Evolutionary conservation across 2,113 vertebrate genomes (phyloP).

Genomic region (Terrapene triunguis): DNA sequence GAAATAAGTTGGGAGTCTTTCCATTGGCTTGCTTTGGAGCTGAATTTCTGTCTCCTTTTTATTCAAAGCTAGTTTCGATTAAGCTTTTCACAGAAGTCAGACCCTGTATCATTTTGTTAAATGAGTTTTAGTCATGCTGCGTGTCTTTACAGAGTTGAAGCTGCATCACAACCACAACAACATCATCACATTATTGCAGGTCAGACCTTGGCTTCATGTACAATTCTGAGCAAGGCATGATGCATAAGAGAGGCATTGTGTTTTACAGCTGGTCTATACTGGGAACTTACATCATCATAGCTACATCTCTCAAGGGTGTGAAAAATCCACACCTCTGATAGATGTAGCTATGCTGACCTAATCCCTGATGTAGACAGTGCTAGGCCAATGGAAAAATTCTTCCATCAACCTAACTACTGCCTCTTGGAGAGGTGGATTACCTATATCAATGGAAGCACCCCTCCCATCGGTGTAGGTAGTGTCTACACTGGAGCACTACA

Average conservation of each 20-base stretch:
- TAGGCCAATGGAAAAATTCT: neutral
- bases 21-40: neutral
- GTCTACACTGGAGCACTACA: neutral
- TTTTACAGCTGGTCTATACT: neutral
- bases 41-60: neutral
- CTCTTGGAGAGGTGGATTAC: neutral
- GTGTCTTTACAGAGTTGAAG: neutral
- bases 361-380: neutral
- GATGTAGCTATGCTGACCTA: neutral
- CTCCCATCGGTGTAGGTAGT: neutral
- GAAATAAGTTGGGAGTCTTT: neutral
- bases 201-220: neutral
- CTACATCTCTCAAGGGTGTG: neutral
- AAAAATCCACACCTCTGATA: neutral
- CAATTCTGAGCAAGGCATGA: neutral
- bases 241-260: neutral
- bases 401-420: neutral
- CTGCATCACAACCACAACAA: neutral
- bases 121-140: neutral
- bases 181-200: neutral
- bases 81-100: neutral
- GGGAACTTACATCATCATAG: neutral
- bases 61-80: neutral
- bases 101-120: neutral
- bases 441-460: neutral